phyloP scores from a whole-genome alignment of 2,113 vertebrate genomes.

The Garra rufa region DNA sequence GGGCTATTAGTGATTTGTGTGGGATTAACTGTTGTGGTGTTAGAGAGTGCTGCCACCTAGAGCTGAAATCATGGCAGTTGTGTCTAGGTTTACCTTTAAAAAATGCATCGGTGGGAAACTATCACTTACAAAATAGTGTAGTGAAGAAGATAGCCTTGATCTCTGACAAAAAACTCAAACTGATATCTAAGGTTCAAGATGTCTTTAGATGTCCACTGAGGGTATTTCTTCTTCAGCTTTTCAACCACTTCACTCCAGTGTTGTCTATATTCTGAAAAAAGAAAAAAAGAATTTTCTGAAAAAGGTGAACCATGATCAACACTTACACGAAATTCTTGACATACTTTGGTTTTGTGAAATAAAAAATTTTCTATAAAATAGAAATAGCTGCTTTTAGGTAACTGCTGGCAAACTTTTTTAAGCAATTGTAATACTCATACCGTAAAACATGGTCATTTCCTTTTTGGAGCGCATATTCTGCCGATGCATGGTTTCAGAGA shows the following conservation, averaged over 20 bases:
- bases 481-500: conserved; percentile 18
- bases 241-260: background rate
- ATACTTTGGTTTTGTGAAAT: no score
- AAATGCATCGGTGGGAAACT: background rate
- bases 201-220: conserved; percentile 38
- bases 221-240: conserved; percentile 16
- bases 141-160: conserved; percentile 24
- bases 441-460: background rate
- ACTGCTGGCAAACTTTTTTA: background rate
- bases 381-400: no score
- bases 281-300: no score
- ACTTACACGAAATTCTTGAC: background rate
- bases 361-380: no score
- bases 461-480: conserved; percentile 27
- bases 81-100: background rate
- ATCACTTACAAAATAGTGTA: conserved; percentile 40
- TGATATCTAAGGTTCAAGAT: conserved; percentile 39
- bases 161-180: conserved; percentile 31
- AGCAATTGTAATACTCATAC: background rate
- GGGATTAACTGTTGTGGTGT: background rate
- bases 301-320: background rate
- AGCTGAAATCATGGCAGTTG: background rate
- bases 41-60: conserved; percentile 39
- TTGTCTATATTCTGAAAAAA: conserved; percentile 8
- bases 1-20: background rate